Conservation (phyloP, 2,888 invertebrate genomes). For the Eupithecia abbreviata region DNA sequence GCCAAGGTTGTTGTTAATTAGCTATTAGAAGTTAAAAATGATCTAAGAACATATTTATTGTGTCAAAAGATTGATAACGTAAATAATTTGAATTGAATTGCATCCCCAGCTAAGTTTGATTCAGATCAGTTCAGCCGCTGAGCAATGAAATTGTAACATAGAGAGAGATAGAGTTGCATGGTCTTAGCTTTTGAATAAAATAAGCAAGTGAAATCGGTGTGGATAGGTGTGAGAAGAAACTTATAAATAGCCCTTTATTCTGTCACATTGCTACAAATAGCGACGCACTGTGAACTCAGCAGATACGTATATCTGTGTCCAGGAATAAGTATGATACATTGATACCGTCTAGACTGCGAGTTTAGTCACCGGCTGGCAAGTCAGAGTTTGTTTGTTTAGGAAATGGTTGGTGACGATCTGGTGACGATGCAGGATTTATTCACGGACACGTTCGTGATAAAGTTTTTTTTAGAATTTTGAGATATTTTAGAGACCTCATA, state of each 20-base stretch:
- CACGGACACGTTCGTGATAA: background rate
- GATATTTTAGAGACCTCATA: too few species aligned
- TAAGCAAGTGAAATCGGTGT: background rate
- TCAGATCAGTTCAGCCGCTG: background rate
- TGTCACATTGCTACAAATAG: slow-evolving; percentile 9
- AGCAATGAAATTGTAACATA: background rate
- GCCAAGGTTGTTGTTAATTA: too few species aligned
- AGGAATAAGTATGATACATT: slow-evolving; percentile 38
- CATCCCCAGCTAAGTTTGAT: background rate
- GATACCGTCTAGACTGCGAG: slow-evolving; percentile 38
- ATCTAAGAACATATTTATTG: too few species aligned
- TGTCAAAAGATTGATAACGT: too few species aligned
- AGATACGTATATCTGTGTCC: slow-evolving; percentile 25
- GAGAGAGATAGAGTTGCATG: background rate
- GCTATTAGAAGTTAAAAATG: too few species aligned
- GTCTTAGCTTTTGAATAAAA: background rate
- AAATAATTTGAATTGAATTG: too few species aligned
- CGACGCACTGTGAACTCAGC: slow-evolving; percentile 18
- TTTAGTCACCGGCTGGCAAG: slow-evolving; percentile 42
- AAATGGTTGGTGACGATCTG: background rate
- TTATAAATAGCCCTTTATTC: slow-evolving; percentile 3
- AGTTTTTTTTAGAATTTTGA: background rate
- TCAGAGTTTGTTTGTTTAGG: slow-evolving; percentile 27
- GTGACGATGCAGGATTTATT: background rate
- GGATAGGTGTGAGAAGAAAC: background rate